Percentiles rank a stretch among this genome's conserved stretches.
Evolutionary conservation across 2,888 invertebrate genomes (phyloP).

Genomic region (Hyposoter didymator): DNA sequence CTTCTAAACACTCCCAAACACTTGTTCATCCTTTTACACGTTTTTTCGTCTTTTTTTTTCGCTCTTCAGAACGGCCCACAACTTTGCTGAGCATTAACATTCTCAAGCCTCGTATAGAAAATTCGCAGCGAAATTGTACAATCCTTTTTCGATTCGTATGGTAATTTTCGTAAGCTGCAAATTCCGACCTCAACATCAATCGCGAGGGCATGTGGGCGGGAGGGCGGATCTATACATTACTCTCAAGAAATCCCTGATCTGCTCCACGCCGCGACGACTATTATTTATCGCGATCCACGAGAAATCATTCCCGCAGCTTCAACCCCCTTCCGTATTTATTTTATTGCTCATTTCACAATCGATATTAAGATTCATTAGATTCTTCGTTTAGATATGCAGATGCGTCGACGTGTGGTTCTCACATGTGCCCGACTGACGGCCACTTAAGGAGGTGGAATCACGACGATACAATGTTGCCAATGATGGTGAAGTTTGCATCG

Average conservation of each 20-base stretch:
- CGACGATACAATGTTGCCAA: too few relatives aligned
- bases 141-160: constrained; percentile 25
- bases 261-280: too few relatives aligned
- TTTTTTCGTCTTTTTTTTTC: too few relatives aligned
- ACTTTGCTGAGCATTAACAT: not conserved
- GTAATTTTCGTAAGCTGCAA: constrained; percentile 15
- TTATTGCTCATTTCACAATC: constrained; percentile 1
- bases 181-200: constrained; percentile 10
- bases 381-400: not conserved
- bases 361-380: not conserved
- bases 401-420: too few relatives aligned
- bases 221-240: not conserved
- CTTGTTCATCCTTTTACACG: constrained; percentile 18
- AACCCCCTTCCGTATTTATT: constrained; percentile 26
- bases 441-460: too few relatives aligned
- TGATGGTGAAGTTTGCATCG: too few relatives aligned
- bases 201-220: constrained; percentile 2
- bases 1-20: constrained; percentile 42
- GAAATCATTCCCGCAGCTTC: constrained; percentile 2
- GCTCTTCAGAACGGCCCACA: not conserved
- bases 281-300: constrained; percentile 37
- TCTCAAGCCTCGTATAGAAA: not conserved
- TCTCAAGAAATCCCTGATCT: constrained; percentile 39
- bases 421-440: too few relatives aligned
- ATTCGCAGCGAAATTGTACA: constrained; percentile 35